Evolutionary conservation across 2,888 invertebrate genomes (phyloP).

Genomic region (Blera fallax): DNA sequence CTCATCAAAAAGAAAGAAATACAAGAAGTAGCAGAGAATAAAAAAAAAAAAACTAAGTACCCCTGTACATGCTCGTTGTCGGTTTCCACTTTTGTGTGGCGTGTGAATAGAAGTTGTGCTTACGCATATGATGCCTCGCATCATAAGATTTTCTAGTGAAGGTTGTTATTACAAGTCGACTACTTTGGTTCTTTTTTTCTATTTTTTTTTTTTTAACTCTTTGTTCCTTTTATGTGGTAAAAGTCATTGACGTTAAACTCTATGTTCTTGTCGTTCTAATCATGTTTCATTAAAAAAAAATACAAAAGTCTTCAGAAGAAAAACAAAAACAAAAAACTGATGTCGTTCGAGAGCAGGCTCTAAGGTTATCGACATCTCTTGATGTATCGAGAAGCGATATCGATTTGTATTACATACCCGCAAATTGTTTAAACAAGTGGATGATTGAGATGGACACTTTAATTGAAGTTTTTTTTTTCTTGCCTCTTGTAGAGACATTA

Average conservation of each 20-base stretch:
- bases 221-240: conserved; percentile 5
- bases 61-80: conserved; percentile 21
- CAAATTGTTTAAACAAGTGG: neutral
- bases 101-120: conserved; percentile 65
- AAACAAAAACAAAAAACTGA: neutral
- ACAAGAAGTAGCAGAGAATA: neutral
- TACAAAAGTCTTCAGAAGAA: neutral
- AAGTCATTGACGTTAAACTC: conserved; percentile 48
- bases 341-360: neutral
- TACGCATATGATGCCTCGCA: conserved; percentile 55
- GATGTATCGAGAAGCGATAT: conserved; percentile 22
- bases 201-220: neutral
- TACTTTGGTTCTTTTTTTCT: conserved; percentile 10
- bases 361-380: conserved; percentile 40
- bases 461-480: conserved; percentile 4
- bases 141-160: conserved; percentile 3
- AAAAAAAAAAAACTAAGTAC: conserved; percentile 1
- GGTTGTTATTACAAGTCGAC: conserved; percentile 45
- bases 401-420: neutral
- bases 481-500: neutral
- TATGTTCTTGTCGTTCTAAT: conserved; percentile 20
- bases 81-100: conserved; percentile 27
- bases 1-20: neutral
- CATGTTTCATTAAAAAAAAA: conserved; percentile 20
- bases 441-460: conserved; percentile 18